Percentiles rank a stretch among this genome's conserved stretches.
Evolutionary conservation across 2,888 invertebrate species (phyloP).

Genomic region (Pedicia rivosa): DNA sequence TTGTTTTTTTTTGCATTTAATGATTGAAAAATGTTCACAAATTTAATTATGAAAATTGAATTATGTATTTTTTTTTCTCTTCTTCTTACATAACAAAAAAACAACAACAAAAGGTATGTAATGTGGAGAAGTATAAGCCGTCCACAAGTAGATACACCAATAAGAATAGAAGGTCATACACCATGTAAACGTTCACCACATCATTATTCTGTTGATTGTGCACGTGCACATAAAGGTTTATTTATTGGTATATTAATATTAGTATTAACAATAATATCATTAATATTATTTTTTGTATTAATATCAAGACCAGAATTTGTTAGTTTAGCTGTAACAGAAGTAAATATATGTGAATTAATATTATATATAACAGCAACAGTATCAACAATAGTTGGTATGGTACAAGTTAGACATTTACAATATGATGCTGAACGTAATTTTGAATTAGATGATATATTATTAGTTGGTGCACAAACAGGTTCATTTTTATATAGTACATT

Average conservation of each 20-base stretch:
- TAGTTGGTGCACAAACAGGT: slow-evolving; percentile 87
- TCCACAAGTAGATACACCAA: slow-evolving; percentile 40
- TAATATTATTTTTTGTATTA: slow-evolving; percentile 81
- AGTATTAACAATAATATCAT: slow-evolving; percentile 77
- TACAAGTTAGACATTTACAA: slow-evolving; percentile 68
- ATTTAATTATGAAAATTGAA: no score
- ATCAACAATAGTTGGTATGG: slow-evolving; percentile 76
- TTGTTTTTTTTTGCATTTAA: no score
- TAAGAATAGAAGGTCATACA: slow-evolving; percentile 33
- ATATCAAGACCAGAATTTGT: slow-evolving; percentile 67
- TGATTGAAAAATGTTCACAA: no score
- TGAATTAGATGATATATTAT: slow-evolving; percentile 75
- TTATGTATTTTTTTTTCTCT: no score
- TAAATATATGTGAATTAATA: slow-evolving; percentile 75
- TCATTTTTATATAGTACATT: slow-evolving; percentile 89
- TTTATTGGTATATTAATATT: slow-evolving; percentile 79
- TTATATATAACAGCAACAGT: slow-evolving; percentile 74
- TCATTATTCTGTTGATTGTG: slow-evolving; percentile 87
- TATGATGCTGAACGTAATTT: slow-evolving; percentile 71
- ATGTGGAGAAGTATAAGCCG: slow-evolving; percentile 85
- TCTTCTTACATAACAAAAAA: no score
- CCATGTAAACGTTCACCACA: slow-evolving; percentile 70
- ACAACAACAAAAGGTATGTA: no score
- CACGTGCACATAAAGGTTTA: slow-evolving; percentile 81
- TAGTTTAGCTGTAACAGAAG: slow-evolving; percentile 70